Conservation (phyloP, 1,140 invertebrate genomes). For the Orchesella cincta region DNA sequence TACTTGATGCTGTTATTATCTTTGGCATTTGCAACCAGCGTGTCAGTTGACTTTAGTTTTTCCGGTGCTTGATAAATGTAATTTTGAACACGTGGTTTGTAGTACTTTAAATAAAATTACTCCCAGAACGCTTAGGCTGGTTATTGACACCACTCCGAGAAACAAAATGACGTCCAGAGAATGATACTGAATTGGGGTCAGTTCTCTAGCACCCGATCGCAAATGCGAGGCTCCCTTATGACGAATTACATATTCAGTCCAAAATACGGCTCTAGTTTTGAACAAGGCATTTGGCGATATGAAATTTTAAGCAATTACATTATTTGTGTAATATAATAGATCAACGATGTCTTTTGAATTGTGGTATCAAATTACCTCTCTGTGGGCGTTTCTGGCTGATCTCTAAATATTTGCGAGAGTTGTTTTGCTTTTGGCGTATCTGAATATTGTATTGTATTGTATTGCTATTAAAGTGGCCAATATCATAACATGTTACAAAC, state of each 20-base stretch:
- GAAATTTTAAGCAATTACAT: constrained; percentile 43
- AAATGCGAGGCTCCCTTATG: constrained; percentile 49
- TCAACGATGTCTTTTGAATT: not conserved
- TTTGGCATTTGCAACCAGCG: too few species aligned
- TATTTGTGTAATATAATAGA: not conserved
- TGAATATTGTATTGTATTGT: constrained; percentile 42
- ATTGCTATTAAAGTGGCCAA: too few species aligned
- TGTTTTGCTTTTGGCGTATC: constrained; percentile 58
- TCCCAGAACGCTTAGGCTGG: constrained; percentile 23
- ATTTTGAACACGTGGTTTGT: too few species aligned
- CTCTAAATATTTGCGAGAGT: constrained; percentile 61
- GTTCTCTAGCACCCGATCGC: constrained; percentile 40
- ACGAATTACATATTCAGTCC: constrained; percentile 54
- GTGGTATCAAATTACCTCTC: constrained; percentile 53
- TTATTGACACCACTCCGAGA: too few species aligned
- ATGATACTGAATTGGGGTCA: constrained; percentile 42
- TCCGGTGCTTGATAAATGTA: too few species aligned
- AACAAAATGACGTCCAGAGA: constrained; percentile 49
- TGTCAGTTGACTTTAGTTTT: too few species aligned
- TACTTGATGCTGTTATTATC: too few species aligned
- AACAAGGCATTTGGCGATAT: constrained; percentile 51
- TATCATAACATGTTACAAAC: too few species aligned
- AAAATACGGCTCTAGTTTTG: constrained; percentile 60
- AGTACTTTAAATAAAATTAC: too few species aligned
- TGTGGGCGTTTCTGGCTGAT: constrained; percentile 60